phyloP scores from a whole-genome alignment of 2,888 invertebrate genomes.

The Stenodera caucasica region DNA sequence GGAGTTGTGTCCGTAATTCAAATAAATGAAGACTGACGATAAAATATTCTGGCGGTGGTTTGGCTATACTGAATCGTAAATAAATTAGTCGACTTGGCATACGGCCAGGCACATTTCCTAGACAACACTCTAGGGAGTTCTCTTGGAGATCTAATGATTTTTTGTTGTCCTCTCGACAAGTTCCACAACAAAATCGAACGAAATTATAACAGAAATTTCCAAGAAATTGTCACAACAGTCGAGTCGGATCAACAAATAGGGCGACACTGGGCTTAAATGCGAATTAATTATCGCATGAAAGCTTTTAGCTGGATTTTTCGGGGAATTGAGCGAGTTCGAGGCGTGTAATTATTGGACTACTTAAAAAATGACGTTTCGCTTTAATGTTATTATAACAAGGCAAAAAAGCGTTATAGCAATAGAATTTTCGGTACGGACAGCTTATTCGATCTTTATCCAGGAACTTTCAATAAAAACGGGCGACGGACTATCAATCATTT shows the following conservation, averaged over 20 bases:
- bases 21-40: conserved; percentile 42
- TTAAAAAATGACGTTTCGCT: conserved; percentile 20
- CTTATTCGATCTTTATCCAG: conserved; percentile 22
- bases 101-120: conserved; percentile 43
- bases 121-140: conserved; percentile 37
- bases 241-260: neutral
- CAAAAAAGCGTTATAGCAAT: conserved; percentile 11
- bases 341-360: conserved; percentile 15
- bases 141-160: conserved; percentile 14
- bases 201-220: neutral
- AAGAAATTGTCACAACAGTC: neutral
- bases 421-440: conserved; percentile 5
- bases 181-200: neutral
- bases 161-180: conserved; percentile 12
- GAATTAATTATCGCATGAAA: conserved; percentile 7
- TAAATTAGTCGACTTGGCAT: conserved; percentile 44
- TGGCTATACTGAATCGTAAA: conserved; percentile 40
- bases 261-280: neutral
- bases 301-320: conserved; percentile 6
- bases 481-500: conserved; percentile 40
- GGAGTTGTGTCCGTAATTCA: conserved; percentile 33
- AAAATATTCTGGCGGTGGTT: conserved; percentile 38
- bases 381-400: conserved; percentile 21
- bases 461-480: conserved; percentile 34
- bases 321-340: conserved; percentile 6